Evolutionary conservation across 2,888 invertebrate species (phyloP).

Genomic region (Stegophylla sp.): DNA sequence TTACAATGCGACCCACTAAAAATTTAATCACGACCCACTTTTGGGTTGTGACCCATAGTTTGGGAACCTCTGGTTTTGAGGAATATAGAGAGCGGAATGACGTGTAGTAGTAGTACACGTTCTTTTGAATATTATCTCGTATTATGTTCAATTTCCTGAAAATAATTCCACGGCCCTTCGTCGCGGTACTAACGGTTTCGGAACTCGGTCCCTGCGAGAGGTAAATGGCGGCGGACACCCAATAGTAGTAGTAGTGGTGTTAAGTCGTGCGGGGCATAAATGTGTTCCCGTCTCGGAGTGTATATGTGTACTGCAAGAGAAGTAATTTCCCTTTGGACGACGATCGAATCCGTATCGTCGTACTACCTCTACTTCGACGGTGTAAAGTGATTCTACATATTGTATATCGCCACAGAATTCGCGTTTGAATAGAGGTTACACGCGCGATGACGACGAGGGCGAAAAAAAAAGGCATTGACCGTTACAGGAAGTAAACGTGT

Average conservation of each 20-base stretch:
- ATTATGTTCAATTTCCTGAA: conserved; percentile 39
- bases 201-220: conserved; percentile 19
- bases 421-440: background rate
- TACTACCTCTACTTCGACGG: too few species aligned
- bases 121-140: conserved; percentile 51
- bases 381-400: conserved; percentile 20
- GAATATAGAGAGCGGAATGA: background rate
- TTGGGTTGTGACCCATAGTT: too few species aligned
- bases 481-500: background rate
- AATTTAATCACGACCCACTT: too few species aligned
- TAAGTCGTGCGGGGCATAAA: conserved; percentile 35
- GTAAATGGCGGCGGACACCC: conserved; percentile 35
- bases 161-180: conserved; percentile 31
- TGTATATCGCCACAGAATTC: background rate
- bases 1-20: too few species aligned
- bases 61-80: too few species aligned
- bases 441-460: background rate
- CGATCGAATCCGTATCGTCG: conserved; percentile 10
- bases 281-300: conserved; percentile 35
- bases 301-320: too few species aligned
- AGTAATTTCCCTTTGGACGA: conserved; percentile 41
- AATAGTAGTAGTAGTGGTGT: too few species aligned
- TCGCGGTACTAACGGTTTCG: background rate
- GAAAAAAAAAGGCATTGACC: conserved; percentile 11
- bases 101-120: too few species aligned